Evolutionary conservation across 2,888 invertebrate genomes (phyloP).

Genomic region (Mythimna ferrago): DNA sequence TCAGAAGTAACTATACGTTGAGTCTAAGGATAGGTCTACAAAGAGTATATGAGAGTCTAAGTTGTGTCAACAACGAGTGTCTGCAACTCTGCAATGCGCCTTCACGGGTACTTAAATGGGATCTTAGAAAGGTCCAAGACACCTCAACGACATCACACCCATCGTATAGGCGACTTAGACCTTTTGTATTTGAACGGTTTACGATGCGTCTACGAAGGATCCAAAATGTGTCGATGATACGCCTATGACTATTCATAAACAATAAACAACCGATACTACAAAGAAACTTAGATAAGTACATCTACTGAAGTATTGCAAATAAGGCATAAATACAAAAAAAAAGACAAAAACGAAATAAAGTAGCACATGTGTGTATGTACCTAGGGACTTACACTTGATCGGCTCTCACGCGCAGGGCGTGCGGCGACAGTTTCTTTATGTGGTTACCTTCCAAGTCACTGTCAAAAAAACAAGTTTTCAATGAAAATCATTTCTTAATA

Average conservation of each 20-base stretch:
- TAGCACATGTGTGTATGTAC: conserved; percentile 76
- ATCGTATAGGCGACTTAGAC: too few relatives aligned
- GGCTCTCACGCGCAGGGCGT: conserved; percentile 93
- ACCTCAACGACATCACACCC: too few relatives aligned
- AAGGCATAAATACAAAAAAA: conserved; percentile 40
- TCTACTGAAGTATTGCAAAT: conserved; percentile 13
- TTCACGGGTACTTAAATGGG: neutral
- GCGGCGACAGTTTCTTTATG: conserved; percentile 91
- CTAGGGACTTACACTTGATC: conserved; percentile 94
- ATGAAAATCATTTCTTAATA: too few relatives aligned
- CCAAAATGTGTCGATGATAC: neutral
- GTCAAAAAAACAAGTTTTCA: conserved; percentile 63
- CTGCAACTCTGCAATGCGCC: neutral
- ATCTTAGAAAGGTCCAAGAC: neutral
- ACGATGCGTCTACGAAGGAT: neutral
- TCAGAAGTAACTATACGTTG: neutral
- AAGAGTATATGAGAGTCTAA: neutral
- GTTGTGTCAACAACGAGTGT: neutral
- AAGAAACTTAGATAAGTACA: neutral
- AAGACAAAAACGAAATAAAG: conserved; percentile 62
- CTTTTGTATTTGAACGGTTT: neutral
- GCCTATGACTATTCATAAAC: neutral
- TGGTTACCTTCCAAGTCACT: conserved; percentile 95
- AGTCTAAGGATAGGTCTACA: neutral
- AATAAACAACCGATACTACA: neutral